These are phyloP conservation scores for Aurelia aurita DNA, from an alignment of 30 jellyfish, hydroid and myxozoan species.

Conservation along the genomic window DNA sequence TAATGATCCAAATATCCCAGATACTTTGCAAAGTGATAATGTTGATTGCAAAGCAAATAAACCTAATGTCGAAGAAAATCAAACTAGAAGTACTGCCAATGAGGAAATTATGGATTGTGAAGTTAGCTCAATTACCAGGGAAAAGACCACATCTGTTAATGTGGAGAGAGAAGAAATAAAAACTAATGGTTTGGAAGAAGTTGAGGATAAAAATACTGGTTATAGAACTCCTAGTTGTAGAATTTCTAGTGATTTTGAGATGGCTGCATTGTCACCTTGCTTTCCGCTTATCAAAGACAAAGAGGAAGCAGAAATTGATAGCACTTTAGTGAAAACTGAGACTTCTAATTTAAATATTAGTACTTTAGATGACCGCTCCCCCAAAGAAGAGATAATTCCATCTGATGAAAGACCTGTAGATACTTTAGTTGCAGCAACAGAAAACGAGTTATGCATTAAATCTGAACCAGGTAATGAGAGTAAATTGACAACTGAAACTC, in stretches of 20 bases:
- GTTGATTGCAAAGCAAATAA: neutral
- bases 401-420: too few species aligned
- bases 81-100: neutral
- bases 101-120: conserved; percentile 47
- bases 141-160: neutral
- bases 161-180: too few species aligned
- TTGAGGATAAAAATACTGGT: conserved; percentile 3
- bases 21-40: neutral
- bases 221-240: conserved; percentile 15
- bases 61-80: neutral
- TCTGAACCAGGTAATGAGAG: too few species aligned
- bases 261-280: conserved; percentile 67
- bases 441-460: too few species aligned
- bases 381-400: too few species aligned
- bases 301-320: conserved; percentile 13
- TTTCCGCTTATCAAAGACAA: conserved; percentile 61
- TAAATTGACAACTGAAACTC: too few species aligned
- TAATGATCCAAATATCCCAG: neutral
- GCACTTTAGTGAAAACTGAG: neutral
- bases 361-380: too few species aligned
- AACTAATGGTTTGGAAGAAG: neutral
- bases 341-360: too few species aligned
- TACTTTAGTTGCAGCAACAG: too few species aligned
- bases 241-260: conserved; percentile 38
- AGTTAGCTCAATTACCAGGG: conserved; percentile 42